Conservation (phyloP, 1,140 invertebrate species). For the Apis florea region DNA sequence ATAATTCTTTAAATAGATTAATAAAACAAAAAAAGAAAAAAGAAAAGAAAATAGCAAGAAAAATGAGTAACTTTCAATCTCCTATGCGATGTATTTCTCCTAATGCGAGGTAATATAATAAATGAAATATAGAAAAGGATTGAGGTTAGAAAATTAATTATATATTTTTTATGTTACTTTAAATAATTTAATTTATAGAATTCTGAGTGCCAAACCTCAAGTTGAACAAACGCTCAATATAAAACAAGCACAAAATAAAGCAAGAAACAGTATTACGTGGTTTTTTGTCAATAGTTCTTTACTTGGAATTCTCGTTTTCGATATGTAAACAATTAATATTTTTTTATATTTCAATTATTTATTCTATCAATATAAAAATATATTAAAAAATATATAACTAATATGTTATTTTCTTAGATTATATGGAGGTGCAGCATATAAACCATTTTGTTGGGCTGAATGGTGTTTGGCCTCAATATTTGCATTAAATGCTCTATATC, state of each 20-base stretch:
- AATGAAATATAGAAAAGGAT: background rate
- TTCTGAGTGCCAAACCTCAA: constrained; percentile 73
- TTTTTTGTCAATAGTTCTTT: constrained; percentile 71
- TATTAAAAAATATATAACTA: too few species aligned
- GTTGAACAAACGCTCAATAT: constrained; percentile 72
- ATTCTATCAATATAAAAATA: too few species aligned
- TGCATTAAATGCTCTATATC: constrained; percentile 71
- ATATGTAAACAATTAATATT: constrained; percentile 65
- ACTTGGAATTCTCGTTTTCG: constrained; percentile 68
- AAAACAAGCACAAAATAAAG: constrained; percentile 68
- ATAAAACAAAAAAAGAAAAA: background rate
- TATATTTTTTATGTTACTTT: background rate
- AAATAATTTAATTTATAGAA: constrained; percentile 55
- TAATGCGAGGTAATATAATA: constrained; percentile 68
- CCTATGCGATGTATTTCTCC: constrained; percentile 73
- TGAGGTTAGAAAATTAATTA: constrained; percentile 1
- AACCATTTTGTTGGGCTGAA: constrained; percentile 73
- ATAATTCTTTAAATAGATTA: background rate
- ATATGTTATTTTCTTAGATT: constrained; percentile 58
- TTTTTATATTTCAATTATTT: background rate
- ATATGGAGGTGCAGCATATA: constrained; percentile 68
- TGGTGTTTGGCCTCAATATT: constrained; percentile 73
- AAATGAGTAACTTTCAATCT: constrained; percentile 73
- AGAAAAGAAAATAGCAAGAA: background rate
- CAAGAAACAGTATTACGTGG: constrained; percentile 70